These are phyloP conservation scores for Yasuhikotakia modesta DNA, from an alignment of 2,797 vertebrate genomes.

Conservation along the genomic window DNA sequence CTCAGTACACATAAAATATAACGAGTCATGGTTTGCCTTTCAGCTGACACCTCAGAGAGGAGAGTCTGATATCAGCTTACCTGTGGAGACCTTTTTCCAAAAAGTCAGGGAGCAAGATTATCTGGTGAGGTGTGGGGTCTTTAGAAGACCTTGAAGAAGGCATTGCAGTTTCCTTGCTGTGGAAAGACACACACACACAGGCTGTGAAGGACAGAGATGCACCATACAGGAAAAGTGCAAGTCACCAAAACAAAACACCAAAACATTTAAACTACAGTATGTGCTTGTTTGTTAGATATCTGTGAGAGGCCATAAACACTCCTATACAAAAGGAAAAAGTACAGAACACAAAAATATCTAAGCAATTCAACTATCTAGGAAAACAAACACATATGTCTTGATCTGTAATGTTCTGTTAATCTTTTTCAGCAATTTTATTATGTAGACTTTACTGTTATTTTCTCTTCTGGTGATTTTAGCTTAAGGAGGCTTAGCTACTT, in stretches of 20 bases:
- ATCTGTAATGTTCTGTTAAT: background rate
- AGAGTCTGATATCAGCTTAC: conserved; percentile 38
- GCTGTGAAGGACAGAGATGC: background rate
- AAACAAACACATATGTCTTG: background rate
- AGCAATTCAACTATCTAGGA: background rate
- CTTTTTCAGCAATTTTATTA: conserved; percentile 4
- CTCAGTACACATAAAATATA: conserved; percentile 64
- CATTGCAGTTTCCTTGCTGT: background rate
- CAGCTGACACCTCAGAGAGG: conserved; percentile 47
- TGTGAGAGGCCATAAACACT: too few relatives aligned
- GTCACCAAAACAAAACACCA: too few relatives aligned
- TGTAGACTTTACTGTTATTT: conserved; percentile 25
- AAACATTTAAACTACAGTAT: too few relatives aligned
- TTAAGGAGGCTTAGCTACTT: background rate
- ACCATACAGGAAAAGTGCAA: too few relatives aligned
- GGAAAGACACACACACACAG: background rate
- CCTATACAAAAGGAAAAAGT: too few relatives aligned
- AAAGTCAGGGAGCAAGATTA: conserved; percentile 27
- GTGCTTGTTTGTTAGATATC: background rate
- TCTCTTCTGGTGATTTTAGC: conserved; percentile 15
- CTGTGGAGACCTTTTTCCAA: conserved; percentile 30
- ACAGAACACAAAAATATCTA: background rate
- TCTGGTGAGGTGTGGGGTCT: conserved; percentile 37
- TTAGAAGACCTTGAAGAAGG: conserved; percentile 12
- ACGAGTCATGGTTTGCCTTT: conserved; percentile 51